These are phyloP conservation scores for Anoura caudifer DNA, from an alignment of 2,113 vertebrate genomes.

Conservation along the genomic window DNA sequence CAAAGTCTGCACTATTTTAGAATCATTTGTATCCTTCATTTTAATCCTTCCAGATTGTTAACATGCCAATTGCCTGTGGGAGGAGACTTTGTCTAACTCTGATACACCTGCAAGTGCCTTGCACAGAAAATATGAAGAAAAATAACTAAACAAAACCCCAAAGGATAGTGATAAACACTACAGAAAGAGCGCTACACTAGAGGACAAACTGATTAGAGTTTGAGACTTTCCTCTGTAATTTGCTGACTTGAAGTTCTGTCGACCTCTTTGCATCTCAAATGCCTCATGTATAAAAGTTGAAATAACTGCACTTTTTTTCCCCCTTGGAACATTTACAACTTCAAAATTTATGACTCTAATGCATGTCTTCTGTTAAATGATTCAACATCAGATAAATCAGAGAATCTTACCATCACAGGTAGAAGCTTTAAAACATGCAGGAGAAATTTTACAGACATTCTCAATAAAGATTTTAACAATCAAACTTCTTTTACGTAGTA, in stretches of 20 bases:
- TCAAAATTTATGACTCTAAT: conserved; percentile 39
- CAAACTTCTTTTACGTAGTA: conserved; percentile 4
- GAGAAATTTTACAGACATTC: conserved; percentile 7
- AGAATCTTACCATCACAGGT: conserved; percentile 11
- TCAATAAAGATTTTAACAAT: background rate
- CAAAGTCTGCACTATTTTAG: background rate
- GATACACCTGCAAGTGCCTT: background rate
- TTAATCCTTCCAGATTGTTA: background rate
- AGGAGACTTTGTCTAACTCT: background rate
- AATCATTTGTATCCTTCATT: background rate
- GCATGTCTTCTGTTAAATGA: conserved; percentile 49
- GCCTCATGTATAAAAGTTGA: background rate
- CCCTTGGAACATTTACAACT: conserved; percentile 25
- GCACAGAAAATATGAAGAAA: background rate
- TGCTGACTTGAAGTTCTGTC: background rate
- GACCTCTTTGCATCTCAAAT: background rate
- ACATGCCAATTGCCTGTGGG: background rate
- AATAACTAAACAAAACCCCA: background rate
- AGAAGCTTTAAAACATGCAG: conserved; percentile 2
- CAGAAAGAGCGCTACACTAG: background rate
- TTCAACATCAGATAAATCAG: conserved; percentile 52
- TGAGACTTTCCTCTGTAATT: background rate
- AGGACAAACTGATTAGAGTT: background rate
- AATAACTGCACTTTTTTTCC: background rate
- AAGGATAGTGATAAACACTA: background rate